A percentile compares a stretch with the other conserved stretches of the same genome.
Conservation (phyloP, 1,140 invertebrate species). For the Nilaparvata lugens region DNA sequence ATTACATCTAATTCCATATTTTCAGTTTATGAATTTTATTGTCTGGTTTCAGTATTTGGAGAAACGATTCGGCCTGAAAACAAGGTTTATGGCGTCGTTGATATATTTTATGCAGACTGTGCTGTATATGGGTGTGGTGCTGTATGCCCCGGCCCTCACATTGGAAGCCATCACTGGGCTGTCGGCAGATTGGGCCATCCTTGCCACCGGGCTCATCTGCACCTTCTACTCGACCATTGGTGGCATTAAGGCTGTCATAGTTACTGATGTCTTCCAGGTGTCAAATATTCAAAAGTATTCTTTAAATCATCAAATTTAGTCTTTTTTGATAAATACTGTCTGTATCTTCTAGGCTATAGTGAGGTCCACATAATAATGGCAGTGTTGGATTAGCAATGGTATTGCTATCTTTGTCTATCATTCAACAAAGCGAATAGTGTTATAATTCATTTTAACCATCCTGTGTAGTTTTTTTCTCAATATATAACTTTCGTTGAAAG, state of each 20-base stretch:
- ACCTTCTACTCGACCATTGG: constrained; percentile 81
- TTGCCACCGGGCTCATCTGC: constrained; percentile 72
- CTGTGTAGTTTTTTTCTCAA: no score
- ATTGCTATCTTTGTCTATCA: no score
- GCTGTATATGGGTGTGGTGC: constrained; percentile 87
- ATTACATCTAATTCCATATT: no score
- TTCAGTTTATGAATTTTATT: background rate
- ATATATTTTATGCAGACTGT: constrained; percentile 75
- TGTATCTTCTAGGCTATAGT: no score
- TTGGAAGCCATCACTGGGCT: constrained; percentile 77
- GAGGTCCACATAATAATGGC: no score
- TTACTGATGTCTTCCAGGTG: constrained; percentile 74
- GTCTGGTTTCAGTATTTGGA: constrained; percentile 59
- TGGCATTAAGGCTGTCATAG: constrained; percentile 80
- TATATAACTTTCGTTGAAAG: no score
- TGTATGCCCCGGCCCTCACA: constrained; percentile 86
- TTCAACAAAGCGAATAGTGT: no score
- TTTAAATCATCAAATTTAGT: background rate
- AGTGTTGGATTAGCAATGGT: no score
- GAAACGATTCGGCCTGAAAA: constrained; percentile 55
- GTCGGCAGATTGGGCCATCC: constrained; percentile 59
- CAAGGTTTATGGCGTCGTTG: constrained; percentile 52
- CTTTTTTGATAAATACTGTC: no score
- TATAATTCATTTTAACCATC: no score
- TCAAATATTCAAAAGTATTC: background rate